Evolutionary conservation across 2,797 vertebrate species (phyloP).

Genomic region (Silurus lanzhouensis): DNA sequence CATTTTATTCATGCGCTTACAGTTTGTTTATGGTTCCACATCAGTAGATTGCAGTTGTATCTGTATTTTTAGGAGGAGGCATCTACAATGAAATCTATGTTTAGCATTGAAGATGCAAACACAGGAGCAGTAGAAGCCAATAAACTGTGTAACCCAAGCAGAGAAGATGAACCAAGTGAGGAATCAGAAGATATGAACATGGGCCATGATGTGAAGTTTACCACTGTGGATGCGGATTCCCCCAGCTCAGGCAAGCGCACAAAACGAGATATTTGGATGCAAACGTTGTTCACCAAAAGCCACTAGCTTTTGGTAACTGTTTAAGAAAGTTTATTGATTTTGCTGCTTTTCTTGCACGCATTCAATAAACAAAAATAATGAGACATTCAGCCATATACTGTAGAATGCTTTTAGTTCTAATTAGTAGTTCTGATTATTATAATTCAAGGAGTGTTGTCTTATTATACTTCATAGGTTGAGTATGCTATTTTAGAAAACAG

Average conservation of each 20-base stretch:
- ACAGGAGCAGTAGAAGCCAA: constrained; percentile 65
- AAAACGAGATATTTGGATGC: neutral
- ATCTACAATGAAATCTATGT: constrained; percentile 77
- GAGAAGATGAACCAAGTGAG: constrained; percentile 29
- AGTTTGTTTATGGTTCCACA: neutral
- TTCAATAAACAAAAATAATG: neutral
- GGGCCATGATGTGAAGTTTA: neutral
- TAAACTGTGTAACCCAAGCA: constrained; percentile 69
- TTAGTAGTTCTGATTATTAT: neutral
- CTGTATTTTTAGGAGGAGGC: constrained; percentile 69
- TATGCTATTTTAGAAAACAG: neutral
- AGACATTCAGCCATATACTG: neutral
- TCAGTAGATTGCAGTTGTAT: neutral
- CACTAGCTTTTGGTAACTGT: neutral
- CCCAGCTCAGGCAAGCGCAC: neutral
- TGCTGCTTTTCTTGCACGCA: neutral
- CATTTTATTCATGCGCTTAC: neutral
- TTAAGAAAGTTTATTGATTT: neutral
- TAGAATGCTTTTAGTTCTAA: neutral
- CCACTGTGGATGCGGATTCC: neutral
- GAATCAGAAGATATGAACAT: neutral
- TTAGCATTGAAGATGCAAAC: constrained; percentile 74
- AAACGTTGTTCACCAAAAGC: neutral
- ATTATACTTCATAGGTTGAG: neutral
- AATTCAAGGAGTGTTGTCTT: neutral